Evolutionary conservation across 2,888 invertebrate genomes (phyloP).

Genomic region (Pandemis cinnamomeana): DNA sequence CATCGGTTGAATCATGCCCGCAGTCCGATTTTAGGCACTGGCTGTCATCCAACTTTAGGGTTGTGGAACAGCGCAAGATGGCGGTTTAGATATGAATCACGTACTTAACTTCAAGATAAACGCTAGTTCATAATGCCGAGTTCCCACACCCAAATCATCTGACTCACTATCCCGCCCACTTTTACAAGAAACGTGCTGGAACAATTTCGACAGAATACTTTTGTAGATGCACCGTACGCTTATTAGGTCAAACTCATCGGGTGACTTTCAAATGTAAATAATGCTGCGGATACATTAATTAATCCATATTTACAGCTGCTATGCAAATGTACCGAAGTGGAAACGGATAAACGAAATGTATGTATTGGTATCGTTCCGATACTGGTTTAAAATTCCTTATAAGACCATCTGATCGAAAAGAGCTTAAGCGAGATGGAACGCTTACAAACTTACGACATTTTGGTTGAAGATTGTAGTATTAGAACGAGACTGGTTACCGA

Average conservation of each 20-base stretch:
- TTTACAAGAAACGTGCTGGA: constrained; percentile 66
- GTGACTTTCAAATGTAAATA: constrained; percentile 43
- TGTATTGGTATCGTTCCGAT: constrained; percentile 30
- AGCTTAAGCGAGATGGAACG: constrained; percentile 17
- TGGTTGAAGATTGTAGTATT: constrained; percentile 18
- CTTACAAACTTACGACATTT: constrained; percentile 13
- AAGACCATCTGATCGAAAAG: constrained; percentile 24
- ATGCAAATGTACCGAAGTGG: constrained; percentile 39
- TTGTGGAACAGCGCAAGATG: constrained; percentile 61
- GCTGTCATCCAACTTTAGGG: constrained; percentile 73
- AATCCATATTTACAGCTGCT: constrained; percentile 32
- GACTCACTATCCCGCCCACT: constrained; percentile 77
- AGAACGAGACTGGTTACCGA: constrained; percentile 57
- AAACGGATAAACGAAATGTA: constrained; percentile 29
- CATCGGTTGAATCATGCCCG: constrained; percentile 68
- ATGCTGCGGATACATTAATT: constrained; percentile 38
- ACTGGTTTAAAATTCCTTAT: constrained; percentile 35
- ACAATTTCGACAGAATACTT: constrained; percentile 63
- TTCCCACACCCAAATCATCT: constrained; percentile 77
- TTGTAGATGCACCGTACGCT: constrained; percentile 52
- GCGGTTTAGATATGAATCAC: constrained; percentile 64
- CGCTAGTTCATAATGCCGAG: constrained; percentile 59
- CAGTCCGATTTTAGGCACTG: constrained; percentile 72
- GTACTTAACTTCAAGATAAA: constrained; percentile 66
- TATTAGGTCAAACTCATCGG: constrained; percentile 54